Evolutionary conservation across 2,888 invertebrate genomes (phyloP), one percentile per base, ranked within the genome.

Genomic region (Melangyna quadrimaculata): DNA sequence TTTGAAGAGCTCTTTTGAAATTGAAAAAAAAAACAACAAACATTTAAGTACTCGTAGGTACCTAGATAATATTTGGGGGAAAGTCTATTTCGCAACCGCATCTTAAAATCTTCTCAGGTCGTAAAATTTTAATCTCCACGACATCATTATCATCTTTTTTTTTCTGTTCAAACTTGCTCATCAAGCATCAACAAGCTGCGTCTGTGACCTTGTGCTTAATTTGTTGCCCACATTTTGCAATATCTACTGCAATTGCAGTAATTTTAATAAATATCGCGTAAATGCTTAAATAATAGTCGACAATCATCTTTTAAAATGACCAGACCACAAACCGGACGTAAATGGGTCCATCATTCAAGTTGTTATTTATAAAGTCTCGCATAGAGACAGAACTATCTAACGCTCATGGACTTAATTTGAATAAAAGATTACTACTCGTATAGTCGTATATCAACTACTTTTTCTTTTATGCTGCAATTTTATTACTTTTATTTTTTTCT

Each of bases 281-380:
- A 37, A 29, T 63, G 10, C n/a, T n/a, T 24, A 61, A 12, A 61
- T 61, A 63, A 43, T 29, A 63, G 63, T 27, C 43, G 45, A 7
- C 63, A 63, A 63, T 63, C 43, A 63, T 63, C 10, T 29, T 6
- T 40, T 6, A 61, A 24, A n/a, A 27, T n/a, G n/a, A n/a, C n/a
- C n/a, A n/a, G 40, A 61, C 61, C 61, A 61, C 61, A 61, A 43
- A 61, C 43, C 61, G 10, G 24, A 10, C 43, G 27, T 61, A 40
- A 61, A 61, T 43, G 27, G 5, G 40, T 27, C 24, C 40, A 61
- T 61, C 40, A 43, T 61, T 5, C 6, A 61, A 61, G 27, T 27
- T 17, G 61, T 43, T 43, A 27, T 40, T 2, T 10, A n/a, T 32
- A 6, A 0, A 24, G n/a, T 8, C 32, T 35, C n/a, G n/a, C n/a